These are phyloP conservation scores for Drosophila sproati DNA, from an alignment of 1,140 invertebrate species.

Conservation along the genomic window DNA sequence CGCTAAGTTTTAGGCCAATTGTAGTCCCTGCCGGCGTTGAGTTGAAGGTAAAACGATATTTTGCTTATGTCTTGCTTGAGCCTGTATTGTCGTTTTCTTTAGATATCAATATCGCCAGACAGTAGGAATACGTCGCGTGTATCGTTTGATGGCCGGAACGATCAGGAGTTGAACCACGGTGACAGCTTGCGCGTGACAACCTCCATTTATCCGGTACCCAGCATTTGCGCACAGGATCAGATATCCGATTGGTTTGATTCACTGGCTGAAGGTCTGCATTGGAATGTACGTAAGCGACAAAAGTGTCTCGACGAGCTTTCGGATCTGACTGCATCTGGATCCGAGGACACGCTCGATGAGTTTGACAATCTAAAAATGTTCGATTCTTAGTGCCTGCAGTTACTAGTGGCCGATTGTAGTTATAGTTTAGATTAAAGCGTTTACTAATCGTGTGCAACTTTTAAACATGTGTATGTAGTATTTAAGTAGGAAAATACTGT, in stretches of 20 bases:
- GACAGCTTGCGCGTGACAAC: slow-evolving; percentile 98
- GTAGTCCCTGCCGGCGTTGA: slow-evolving; percentile 98
- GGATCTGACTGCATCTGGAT: slow-evolving; percentile 93
- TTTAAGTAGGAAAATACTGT: slow-evolving; percentile 62
- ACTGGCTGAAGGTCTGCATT: slow-evolving; percentile 96
- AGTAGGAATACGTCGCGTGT: slow-evolving; percentile 98
- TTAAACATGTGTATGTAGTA: slow-evolving; percentile 31
- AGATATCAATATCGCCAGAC: slow-evolving; percentile 97
- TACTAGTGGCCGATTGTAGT: slow-evolving; percentile 52
- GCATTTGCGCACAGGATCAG: slow-evolving; percentile 97
- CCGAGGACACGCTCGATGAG: slow-evolving; percentile 92
- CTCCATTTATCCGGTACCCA: slow-evolving; percentile 97
- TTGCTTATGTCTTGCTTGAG: neutral
- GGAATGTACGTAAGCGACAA: slow-evolving; percentile 98
- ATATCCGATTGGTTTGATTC: slow-evolving; percentile 99
- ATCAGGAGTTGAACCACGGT: slow-evolving; percentile 95
- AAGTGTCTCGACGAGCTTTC: slow-evolving; percentile 94
- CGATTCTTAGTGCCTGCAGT: slow-evolving; percentile 51
- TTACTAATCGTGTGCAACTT: slow-evolving; percentile 63
- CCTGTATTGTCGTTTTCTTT: slow-evolving; percentile 35
- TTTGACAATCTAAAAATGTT: slow-evolving; percentile 86
- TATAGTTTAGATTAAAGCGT: slow-evolving; percentile 47
- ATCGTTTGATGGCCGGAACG: slow-evolving; percentile 97
- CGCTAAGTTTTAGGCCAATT: slow-evolving; percentile 96
- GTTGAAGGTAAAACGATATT: slow-evolving; percentile 89